Evolutionary conservation across 2,888 invertebrate genomes (phyloP).

Genomic region (Minunthozetes semirufus): DNA sequence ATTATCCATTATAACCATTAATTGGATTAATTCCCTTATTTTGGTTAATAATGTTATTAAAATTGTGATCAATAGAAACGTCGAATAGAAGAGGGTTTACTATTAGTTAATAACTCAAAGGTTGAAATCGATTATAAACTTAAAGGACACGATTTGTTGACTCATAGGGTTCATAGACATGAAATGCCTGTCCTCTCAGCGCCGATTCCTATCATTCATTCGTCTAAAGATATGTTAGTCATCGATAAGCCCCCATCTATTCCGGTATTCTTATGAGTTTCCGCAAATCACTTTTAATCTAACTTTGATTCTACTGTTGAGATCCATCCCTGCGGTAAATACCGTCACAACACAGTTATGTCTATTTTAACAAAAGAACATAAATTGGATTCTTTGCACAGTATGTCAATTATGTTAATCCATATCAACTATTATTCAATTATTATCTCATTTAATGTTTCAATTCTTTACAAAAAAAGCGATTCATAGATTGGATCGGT

Average conservation of each 20-base stretch:
- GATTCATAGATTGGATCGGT: slow-evolving; percentile 88
- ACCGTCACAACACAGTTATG: slow-evolving; percentile 92
- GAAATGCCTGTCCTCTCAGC: slow-evolving; percentile 95
- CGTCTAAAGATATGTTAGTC: slow-evolving; percentile 98
- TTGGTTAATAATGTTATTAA: neutral
- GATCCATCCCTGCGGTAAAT: slow-evolving; percentile 97
- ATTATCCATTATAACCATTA: too few species aligned
- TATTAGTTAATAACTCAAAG: slow-evolving; percentile 53
- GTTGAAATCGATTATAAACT: slow-evolving; percentile 84
- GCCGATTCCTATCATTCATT: slow-evolving; percentile 92
- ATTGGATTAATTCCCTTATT: too few species aligned
- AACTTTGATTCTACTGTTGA: slow-evolving; percentile 48
- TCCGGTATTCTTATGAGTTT: slow-evolving; percentile 61
- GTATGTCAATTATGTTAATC: slow-evolving; percentile 43
- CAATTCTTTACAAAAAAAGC: slow-evolving; percentile 50
- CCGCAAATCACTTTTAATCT: neutral
- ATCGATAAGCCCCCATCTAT: slow-evolving; percentile 99
- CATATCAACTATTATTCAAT: slow-evolving; percentile 6
- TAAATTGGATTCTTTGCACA: slow-evolving; percentile 83
- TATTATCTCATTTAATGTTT: slow-evolving; percentile 32
- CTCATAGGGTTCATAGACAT: slow-evolving; percentile 94
- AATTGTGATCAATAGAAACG: slow-evolving; percentile 24
- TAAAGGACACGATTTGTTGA: slow-evolving; percentile 84
- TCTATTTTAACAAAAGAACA: slow-evolving; percentile 95
- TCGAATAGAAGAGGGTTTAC: slow-evolving; percentile 39